Base-by-base conservation (phyloP, 1,140 invertebrate species). In the Lordiphosa mommai region DNA sequence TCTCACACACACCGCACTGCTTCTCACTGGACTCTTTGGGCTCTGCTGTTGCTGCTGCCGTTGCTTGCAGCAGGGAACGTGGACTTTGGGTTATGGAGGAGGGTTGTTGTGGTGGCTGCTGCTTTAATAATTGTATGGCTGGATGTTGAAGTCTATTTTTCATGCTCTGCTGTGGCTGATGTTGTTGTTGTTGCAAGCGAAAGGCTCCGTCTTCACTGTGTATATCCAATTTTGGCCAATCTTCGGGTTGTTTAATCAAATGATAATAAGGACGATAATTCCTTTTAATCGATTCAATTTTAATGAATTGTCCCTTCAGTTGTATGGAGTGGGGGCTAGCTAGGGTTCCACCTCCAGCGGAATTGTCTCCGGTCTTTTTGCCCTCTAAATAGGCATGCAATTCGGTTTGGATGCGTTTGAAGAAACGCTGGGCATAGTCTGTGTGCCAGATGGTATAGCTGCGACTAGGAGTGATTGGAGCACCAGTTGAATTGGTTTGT, bases 1-100 rank as follows among this genome's bases (percentile, higher is more conserved):
- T 93, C 89, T 94, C 94, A 89, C 94, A 95, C 72, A 94, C 94
- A 43, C 94, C 94, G 41, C 90, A 90, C 67, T 91, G 90, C 51
- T 91, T 90, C 9, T 88, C 87, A 17, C 61, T 72, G 0, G 80
- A 82, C 29, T 88, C 84, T 43, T 87, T 86, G 1, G 56, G 17
- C 9, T 80, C 69, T 13, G 17, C 20, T 43, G 17, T 9, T 20
- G 20, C 8, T 10, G 40, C 37, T 40, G 0, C 61, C 29, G 16
- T 16, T 52, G n/a, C n/a, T n/a, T n/a, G n/a, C n/a, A 20, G 10
- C 43, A 74, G n/a, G n/a, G 59, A 57, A n/a, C 74, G 51, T 2
- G 73, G 74, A 60, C 73, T 72, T 12, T 72, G 61, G 1, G 63
- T 58, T 3, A 70, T 36, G 2, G 37, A 16, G 23, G 23, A 27